Evolutionary conservation across 2,797 vertebrate genomes (phyloP).

Genomic region (Sorex maritimensis): DNA sequence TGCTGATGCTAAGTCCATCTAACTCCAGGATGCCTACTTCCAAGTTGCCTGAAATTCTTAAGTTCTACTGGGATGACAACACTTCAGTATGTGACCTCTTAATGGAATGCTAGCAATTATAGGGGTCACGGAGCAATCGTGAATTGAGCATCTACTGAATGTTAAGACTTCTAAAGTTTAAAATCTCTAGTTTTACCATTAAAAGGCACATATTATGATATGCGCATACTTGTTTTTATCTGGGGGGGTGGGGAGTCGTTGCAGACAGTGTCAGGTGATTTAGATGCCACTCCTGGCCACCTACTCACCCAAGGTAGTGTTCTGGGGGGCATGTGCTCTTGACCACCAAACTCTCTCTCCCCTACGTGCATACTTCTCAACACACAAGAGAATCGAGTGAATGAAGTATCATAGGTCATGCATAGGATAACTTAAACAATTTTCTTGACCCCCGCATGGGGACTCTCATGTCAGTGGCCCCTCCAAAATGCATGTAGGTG

Average conservation of each 20-base stretch:
- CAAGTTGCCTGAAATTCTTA: neutral
- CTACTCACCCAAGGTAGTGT: too few species aligned
- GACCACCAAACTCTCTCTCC: too few species aligned
- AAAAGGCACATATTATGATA: neutral
- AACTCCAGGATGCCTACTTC: neutral
- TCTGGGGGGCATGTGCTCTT: too few species aligned
- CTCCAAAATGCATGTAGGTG: neutral
- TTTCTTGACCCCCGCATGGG: neutral
- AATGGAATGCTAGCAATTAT: neutral
- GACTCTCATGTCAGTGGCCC: fast-evolving
- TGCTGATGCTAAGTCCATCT: neutral
- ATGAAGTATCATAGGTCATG: neutral
- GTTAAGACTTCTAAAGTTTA: neutral
- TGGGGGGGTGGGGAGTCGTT: neutral
- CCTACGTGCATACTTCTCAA: neutral
- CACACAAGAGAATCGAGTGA: neutral
- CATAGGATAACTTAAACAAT: neutral
- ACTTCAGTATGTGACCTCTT: neutral
- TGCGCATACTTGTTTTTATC: neutral
- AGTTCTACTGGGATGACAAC: neutral
- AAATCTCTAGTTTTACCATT: neutral
- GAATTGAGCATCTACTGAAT: neutral
- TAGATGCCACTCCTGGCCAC: too few species aligned
- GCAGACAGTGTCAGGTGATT: too few species aligned
- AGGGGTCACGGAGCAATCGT: neutral